Percentiles rank a stretch among this genome's conserved stretches.
Conservation (phyloP, 2,113 vertebrate species). For the Dipodomys spectabilis region DNA sequence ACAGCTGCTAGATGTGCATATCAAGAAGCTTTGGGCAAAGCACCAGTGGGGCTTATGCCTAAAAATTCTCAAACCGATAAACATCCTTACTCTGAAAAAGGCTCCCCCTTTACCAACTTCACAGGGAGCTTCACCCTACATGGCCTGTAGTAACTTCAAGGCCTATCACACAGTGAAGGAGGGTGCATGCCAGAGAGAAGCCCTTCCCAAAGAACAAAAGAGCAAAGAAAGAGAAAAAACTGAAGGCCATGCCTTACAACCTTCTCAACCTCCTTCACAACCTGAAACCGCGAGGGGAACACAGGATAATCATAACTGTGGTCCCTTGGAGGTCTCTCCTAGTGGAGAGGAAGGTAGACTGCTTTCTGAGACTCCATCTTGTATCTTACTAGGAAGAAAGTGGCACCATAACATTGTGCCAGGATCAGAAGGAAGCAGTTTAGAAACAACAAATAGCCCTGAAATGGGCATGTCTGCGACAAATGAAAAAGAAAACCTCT, state of each 20-base stretch:
- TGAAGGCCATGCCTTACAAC: rapidly evolving
- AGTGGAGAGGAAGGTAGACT: neutral
- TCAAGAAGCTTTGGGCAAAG: neutral
- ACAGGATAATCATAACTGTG: too few species aligned
- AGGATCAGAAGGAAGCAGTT: too few species aligned
- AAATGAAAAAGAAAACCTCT: too few species aligned
- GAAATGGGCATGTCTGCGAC: too few species aligned
- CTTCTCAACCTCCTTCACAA: neutral
- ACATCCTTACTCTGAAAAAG: neutral
- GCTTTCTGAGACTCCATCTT: rapidly evolving
- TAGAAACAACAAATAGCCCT: neutral
- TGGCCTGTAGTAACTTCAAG: neutral
- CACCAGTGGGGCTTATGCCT: neutral
- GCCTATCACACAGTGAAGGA: too few species aligned
- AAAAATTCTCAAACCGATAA: neutral
- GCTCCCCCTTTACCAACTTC: rapidly evolving
- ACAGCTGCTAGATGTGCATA: neutral
- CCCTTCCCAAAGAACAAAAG: neutral
- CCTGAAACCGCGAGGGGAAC: neutral
- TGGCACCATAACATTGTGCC: too few species aligned
- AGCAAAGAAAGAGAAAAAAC: too few species aligned
- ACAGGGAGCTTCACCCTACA: neutral
- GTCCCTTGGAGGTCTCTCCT: too few species aligned
- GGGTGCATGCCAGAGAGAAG: neutral
- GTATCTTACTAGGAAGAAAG: neutral